phyloP scores from a whole-genome alignment of 37 sponge, comb jelly and placozoan genomes.

The Axinella damicornis region DNA sequence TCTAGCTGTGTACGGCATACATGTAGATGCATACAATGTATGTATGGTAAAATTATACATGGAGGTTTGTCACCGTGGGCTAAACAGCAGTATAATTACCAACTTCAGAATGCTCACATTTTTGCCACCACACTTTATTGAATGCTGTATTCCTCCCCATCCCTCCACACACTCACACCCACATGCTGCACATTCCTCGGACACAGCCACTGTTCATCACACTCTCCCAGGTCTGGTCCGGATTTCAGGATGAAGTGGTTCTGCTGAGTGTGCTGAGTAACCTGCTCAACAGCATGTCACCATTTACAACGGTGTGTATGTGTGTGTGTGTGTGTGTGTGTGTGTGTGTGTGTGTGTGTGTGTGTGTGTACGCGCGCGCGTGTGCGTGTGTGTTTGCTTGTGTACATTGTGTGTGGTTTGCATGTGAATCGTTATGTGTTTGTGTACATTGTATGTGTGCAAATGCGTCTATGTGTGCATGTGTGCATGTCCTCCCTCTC shows the following conservation, averaged over 20 bases:
- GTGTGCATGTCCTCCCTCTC: background rate
- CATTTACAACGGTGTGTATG: constrained; percentile 75
- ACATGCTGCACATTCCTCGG: background rate
- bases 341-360: constrained; percentile 7
- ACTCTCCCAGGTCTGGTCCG: constrained; percentile 84
- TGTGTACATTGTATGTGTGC: too few relatives aligned
- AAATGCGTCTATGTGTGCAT: too few relatives aligned
- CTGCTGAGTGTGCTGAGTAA: constrained; percentile 94
- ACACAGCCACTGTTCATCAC: constrained; percentile 90
- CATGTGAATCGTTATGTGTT: too few relatives aligned
- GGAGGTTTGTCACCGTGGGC: too few relatives aligned
- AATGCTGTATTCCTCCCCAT: background rate
- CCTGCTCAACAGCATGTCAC: constrained; percentile 81
- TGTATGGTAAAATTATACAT: too few relatives aligned
- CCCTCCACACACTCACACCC: background rate
- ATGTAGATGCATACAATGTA: too few relatives aligned
- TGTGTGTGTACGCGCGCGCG: constrained; percentile 15
- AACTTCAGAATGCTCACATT: too few relatives aligned
- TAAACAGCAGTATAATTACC: too few relatives aligned
- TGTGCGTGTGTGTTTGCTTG: constrained; percentile 27
- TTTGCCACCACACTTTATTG: background rate
- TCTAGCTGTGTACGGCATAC: too few relatives aligned
- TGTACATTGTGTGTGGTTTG: too few relatives aligned
- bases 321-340: background rate
- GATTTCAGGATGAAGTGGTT: constrained; percentile 97